Percentiles rank a stretch among this genome's conserved stretches.
These are phyloP conservation scores for Merops nubicus DNA, from an alignment of 2,113 vertebrate genomes.

Conservation along the genomic window DNA sequence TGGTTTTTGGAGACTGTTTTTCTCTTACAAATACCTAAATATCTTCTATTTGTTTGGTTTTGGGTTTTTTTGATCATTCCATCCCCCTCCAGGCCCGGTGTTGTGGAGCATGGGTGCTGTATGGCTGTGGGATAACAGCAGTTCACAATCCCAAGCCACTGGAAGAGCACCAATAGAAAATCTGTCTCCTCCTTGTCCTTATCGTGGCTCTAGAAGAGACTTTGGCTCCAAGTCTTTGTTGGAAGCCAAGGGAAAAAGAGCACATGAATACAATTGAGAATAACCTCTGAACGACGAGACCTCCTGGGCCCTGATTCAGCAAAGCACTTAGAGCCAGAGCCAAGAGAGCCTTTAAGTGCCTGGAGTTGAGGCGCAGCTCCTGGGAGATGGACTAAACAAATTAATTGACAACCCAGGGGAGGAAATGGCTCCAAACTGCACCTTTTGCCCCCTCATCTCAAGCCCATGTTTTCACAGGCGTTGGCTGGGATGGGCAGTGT, in stretches of 20 bases:
- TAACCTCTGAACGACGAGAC: neutral
- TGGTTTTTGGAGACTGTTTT: neutral
- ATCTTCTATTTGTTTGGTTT: neutral
- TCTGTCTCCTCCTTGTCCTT: neutral
- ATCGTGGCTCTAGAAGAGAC: neutral
- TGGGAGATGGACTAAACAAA: neutral
- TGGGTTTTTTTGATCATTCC: neutral
- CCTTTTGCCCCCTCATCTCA: fast-evolving
- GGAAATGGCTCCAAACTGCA: neutral
- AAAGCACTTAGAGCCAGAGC: neutral
- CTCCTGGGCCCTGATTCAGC: constrained; percentile 10
- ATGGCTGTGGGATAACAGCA: neutral
- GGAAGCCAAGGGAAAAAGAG: neutral
- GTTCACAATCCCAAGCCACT: neutral
- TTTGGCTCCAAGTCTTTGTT: neutral
- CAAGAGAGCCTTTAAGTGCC: neutral
- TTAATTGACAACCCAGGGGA: neutral
- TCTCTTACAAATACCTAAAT: neutral
- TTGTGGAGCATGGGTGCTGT: neutral
- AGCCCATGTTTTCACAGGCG: neutral
- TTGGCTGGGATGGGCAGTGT: fast-evolving
- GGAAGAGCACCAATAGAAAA: neutral
- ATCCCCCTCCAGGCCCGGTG: fast-evolving
- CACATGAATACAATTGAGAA: neutral
- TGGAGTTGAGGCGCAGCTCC: neutral